Conservation (phyloP, 2,797 vertebrate species). For the Ceryle rudis region DNA sequence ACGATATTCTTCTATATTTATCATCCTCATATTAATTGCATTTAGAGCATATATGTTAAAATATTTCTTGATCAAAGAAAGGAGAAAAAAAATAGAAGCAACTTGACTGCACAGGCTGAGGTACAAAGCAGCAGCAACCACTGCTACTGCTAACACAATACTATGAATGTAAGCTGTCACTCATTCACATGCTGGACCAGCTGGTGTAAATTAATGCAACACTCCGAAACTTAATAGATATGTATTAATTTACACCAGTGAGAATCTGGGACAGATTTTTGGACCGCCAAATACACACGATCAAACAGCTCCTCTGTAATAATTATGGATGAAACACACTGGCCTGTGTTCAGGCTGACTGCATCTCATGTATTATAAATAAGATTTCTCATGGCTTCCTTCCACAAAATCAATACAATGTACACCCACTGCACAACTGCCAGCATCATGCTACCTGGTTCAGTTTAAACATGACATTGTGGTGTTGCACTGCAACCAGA, state of each 20-base stretch:
- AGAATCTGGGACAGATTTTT: constrained; percentile 2
- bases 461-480: neutral
- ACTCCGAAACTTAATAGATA: neutral
- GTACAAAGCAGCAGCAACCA: neutral
- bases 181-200: neutral
- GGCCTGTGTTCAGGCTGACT: neutral
- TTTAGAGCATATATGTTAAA: neutral
- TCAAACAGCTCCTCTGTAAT: neutral
- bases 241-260: neutral
- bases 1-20: neutral
- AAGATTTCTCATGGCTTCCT: neutral
- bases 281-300: neutral
- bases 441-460: neutral
- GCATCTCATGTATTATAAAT: neutral
- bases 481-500: neutral
- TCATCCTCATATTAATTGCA: neutral
- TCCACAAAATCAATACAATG: neutral
- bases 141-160: neutral
- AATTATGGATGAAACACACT: neutral
- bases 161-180: neutral
- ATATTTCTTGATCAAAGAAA: neutral
- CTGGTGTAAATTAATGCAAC: neutral
- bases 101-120: neutral
- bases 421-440: neutral
- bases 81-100: neutral